Percentiles rank a stretch among this genome's conserved stretches.
phyloP scores from a whole-genome alignment of 2,113 vertebrate genomes.

The Trogon melanurus region DNA sequence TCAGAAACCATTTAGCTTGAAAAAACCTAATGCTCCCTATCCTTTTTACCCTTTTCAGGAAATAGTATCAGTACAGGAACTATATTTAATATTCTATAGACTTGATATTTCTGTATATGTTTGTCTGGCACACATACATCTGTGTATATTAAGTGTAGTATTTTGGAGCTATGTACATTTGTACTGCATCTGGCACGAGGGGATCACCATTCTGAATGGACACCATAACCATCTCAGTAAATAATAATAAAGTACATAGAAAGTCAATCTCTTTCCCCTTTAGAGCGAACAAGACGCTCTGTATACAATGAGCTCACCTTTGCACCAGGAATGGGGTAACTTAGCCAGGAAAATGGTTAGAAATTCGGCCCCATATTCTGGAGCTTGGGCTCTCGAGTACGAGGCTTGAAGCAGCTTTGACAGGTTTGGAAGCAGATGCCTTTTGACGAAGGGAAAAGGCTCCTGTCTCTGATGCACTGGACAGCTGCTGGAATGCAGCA shows the following conservation, averaged over 20 bases:
- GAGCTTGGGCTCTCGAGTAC: neutral
- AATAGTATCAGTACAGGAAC: neutral
- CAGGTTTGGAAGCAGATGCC: neutral
- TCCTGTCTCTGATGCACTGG: neutral
- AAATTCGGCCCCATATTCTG: neutral
- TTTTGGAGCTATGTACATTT: neutral
- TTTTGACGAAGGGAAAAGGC: neutral
- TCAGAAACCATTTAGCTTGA: neutral
- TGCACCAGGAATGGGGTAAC: neutral
- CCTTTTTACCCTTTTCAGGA: neutral
- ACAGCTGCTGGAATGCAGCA: neutral
- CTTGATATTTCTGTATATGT: fast-evolving
- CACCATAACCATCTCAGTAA: neutral
- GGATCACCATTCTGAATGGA: neutral
- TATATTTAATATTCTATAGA: neutral
- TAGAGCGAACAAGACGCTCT: neutral
- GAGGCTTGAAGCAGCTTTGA: neutral
- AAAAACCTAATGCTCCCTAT: fast-evolving
- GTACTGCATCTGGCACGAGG: neutral
- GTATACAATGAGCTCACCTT: neutral
- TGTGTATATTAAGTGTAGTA: neutral
- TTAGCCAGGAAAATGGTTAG: fast-evolving
- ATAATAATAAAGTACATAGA: neutral
- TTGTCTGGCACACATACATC: neutral
- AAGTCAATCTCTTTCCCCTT: neutral